Percentiles rank a stretch among this genome's conserved stretches.
Evolutionary conservation across 2,888 invertebrate genomes (phyloP).

Genomic region (Osmoderma eremita): DNA sequence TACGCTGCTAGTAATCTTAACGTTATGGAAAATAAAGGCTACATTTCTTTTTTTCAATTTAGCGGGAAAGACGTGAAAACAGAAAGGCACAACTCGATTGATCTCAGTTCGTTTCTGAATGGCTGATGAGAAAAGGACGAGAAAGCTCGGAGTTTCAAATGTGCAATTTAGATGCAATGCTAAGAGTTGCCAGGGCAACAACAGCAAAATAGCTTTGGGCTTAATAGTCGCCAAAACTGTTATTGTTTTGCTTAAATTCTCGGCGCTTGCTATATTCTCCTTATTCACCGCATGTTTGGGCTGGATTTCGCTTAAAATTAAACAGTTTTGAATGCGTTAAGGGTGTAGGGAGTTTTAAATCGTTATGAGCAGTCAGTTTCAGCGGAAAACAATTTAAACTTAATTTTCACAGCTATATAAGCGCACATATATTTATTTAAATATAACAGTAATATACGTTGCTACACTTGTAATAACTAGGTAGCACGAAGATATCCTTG

Average conservation of each 20-base stretch:
- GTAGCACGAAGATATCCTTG: neutral
- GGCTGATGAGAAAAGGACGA: slow-evolving; percentile 13
- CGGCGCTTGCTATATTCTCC: neutral
- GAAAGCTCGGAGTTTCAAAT: slow-evolving; percentile 38
- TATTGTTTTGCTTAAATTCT: slow-evolving; percentile 12
- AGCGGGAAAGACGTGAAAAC: neutral
- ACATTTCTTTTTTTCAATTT: neutral
- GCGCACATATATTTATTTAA: neutral
- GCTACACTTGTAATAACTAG: no score
- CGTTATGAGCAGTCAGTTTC: neutral
- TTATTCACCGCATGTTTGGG: neutral
- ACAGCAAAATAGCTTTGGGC: slow-evolving; percentile 27
- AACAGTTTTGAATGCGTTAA: slow-evolving; percentile 29
- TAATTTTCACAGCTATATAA: neutral
- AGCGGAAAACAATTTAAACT: slow-evolving; percentile 12
- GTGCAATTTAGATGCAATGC: slow-evolving; percentile 45
- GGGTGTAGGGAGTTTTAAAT: slow-evolving; percentile 18
- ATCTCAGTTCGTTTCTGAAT: slow-evolving; percentile 20
- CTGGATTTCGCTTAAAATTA: slow-evolving; percentile 2
- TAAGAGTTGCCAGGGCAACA: slow-evolving; percentile 30
- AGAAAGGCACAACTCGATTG: slow-evolving; percentile 4
- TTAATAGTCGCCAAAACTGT: slow-evolving; percentile 17
- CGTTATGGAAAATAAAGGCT: neutral
- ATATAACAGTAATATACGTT: no score
- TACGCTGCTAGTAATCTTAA: no score